Evolutionary conservation across 2,888 invertebrate species (phyloP).

Genomic region (Meloe dianella): DNA sequence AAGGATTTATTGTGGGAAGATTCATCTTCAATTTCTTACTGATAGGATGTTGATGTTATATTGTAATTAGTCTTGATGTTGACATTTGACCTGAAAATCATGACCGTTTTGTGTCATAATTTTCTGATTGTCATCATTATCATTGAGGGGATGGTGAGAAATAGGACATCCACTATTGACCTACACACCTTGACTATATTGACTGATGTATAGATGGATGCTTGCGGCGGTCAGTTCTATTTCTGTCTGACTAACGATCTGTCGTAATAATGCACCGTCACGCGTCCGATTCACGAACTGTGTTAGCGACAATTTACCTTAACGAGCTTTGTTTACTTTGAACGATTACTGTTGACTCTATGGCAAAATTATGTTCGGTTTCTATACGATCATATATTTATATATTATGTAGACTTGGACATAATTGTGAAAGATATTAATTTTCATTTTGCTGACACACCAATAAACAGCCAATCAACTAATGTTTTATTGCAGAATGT

Average conservation of each 20-base stretch:
- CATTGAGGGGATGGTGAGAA: constrained; percentile 2
- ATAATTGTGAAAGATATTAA: not conserved
- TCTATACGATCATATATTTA: not conserved
- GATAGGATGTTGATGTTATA: not conserved
- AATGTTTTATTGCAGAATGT: not conserved
- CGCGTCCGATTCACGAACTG: constrained; percentile 54
- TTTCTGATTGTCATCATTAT: not conserved
- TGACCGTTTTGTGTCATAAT: not conserved
- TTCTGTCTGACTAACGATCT: constrained; percentile 41
- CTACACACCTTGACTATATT: constrained; percentile 23
- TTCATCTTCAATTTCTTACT: not conserved
- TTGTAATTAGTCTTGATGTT: not conserved
- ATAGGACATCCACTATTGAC: constrained; percentile 16
- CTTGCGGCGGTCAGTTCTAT: constrained; percentile 43
- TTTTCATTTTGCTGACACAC: not conserved
- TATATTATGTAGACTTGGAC: not conserved
- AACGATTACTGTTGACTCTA: constrained; percentile 52
- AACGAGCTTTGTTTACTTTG: constrained; percentile 55
- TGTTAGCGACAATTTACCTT: constrained; percentile 56
- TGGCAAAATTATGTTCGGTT: constrained; percentile 21
- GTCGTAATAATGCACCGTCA: constrained; percentile 53
- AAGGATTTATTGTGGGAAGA: constrained; percentile 3
- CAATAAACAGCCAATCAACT: not conserved
- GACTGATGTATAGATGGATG: constrained; percentile 28
- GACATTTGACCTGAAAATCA: not conserved